Conservation (phyloP, 2,888 invertebrate genomes). For the Pycnomerus fuliginosus region DNA sequence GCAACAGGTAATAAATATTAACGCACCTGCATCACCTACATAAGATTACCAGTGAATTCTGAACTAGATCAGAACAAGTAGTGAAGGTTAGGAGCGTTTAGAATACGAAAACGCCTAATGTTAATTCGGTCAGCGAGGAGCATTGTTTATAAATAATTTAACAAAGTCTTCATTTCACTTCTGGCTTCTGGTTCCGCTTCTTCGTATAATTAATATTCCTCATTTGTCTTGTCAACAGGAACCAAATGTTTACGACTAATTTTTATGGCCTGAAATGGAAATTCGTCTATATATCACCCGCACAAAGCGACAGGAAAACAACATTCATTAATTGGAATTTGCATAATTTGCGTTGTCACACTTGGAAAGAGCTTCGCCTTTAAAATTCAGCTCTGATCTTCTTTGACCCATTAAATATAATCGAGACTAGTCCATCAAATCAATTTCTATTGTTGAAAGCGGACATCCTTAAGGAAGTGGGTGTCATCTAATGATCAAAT, state of each 20-base stretch:
- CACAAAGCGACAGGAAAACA: too few species aligned
- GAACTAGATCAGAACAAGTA: slow-evolving; percentile 1
- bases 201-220: too few species aligned
- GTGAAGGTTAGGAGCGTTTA: slow-evolving; percentile 4
- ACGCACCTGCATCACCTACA: slow-evolving; percentile 7
- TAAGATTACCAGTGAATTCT: too few species aligned
- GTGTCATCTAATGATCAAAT: too few species aligned
- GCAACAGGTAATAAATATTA: slow-evolving; percentile 1
- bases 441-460: slow-evolving; percentile 7
- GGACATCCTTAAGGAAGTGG: slow-evolving; percentile 2
- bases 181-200: too few species aligned
- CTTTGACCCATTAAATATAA: slow-evolving; percentile 10
- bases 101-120: slow-evolving; percentile 4
- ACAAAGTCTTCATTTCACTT: slow-evolving; percentile 1
- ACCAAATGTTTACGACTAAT: too few species aligned
- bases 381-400: slow-evolving; percentile 9
- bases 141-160: slow-evolving; percentile 11
- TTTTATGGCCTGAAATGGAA: too few species aligned
- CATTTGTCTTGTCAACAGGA: too few species aligned
- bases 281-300: too few species aligned
- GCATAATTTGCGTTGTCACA: slow-evolving; percentile 4
- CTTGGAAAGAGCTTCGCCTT: slow-evolving; percentile 9
- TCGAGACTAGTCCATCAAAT: slow-evolving; percentile 5
- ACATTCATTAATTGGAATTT: slow-evolving; percentile 4
- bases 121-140: slow-evolving; percentile 3